A percentile compares a stretch with the other conserved stretches of the same genome.
Evolutionary conservation across 1,140 invertebrate species (phyloP).

Genomic region (Conopomorpha cramerella): DNA sequence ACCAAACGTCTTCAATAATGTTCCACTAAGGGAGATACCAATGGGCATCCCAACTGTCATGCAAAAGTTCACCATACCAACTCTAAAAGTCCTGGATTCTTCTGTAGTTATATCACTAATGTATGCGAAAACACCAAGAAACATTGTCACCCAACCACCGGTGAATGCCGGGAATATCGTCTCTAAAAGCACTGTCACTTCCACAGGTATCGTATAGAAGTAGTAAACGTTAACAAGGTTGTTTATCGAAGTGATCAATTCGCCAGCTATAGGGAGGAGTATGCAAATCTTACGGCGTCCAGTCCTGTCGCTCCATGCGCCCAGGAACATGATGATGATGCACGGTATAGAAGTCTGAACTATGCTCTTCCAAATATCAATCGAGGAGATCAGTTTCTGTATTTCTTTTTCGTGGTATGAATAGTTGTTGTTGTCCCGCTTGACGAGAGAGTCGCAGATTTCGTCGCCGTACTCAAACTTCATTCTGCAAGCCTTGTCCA

Average conservation of each 20-base stretch:
- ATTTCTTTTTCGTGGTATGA: constrained; percentile 51
- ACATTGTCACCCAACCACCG: constrained; percentile 61
- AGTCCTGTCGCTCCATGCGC: constrained; percentile 69
- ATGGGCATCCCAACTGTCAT: constrained; percentile 54
- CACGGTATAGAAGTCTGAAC: constrained; percentile 62
- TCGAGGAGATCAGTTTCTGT: constrained; percentile 60
- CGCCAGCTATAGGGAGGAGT: constrained; percentile 78
- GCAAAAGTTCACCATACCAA: constrained; percentile 63
- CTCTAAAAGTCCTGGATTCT: constrained; percentile 62
- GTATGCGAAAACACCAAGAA: constrained; percentile 64
- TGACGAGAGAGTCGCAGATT: constrained; percentile 57
- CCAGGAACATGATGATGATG: constrained; percentile 63
- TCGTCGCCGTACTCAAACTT: constrained; percentile 56
- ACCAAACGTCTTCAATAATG: constrained; percentile 46
- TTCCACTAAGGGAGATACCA: constrained; percentile 53
- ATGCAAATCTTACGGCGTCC: constrained; percentile 81
- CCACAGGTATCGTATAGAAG: constrained; percentile 75
- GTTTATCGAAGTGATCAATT: constrained; percentile 74
- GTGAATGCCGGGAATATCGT: constrained; percentile 63
- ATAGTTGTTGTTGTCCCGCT: constrained; percentile 43
- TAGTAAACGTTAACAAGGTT: constrained; percentile 80
- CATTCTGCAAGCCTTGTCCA: constrained; percentile 67
- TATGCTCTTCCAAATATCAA: constrained; percentile 60
- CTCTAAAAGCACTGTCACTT: constrained; percentile 68
- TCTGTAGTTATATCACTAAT: constrained; percentile 64